Base-by-base conservation (phyloP, 2,113 vertebrate species). In the Pimephales promelas region DNA sequence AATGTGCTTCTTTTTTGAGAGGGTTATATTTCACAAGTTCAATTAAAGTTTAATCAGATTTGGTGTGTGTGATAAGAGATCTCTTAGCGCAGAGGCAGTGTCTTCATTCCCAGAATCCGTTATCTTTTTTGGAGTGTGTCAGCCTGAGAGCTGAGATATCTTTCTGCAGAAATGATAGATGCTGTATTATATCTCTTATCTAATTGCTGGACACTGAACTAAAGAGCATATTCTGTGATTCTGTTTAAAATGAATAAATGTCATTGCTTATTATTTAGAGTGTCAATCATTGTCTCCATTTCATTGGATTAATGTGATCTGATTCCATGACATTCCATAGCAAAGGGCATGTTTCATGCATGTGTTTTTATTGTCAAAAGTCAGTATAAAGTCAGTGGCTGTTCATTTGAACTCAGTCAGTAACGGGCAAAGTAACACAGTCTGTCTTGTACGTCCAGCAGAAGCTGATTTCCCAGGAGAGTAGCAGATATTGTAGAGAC, bases 21-120 rank as follows among this genome's bases (percentile, higher is more conserved):
- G 22, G 26, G 45, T 83, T 64, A 40, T 28, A 34, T 54, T 76
- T 49, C 72, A 76, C 52, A 64, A 72, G 64, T 79, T 79, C 76
- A 79, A 59, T 45, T 79, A 57, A 49, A 79, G 83, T 59, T 61
- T 40, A 72, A 66, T 84, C 66, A 61, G 74, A 79, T 79, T 45
- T 79, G 52, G 10, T 28, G 4, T n/a, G 40, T 40, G 36, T 24
- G 64, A 45, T 79, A 84, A 72, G 47, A 59, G 74, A 56, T 72
- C 36, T 79, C n/a, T 28, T 52, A 14, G 16, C 18, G 2, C 18
- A 62, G 71, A 83, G 40, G 10, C 34, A 68, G 43, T 26, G 56
- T 71, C 52, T 79, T 57, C n/a, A 56, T n/a, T 71, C 52, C 49
- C 76, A 40, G 43, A 64, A 54, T 83, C 16, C 8, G 43, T 75